Base-by-base conservation (phyloP, 2,113 vertebrate genomes). In the Dicaeum eximium region DNA sequence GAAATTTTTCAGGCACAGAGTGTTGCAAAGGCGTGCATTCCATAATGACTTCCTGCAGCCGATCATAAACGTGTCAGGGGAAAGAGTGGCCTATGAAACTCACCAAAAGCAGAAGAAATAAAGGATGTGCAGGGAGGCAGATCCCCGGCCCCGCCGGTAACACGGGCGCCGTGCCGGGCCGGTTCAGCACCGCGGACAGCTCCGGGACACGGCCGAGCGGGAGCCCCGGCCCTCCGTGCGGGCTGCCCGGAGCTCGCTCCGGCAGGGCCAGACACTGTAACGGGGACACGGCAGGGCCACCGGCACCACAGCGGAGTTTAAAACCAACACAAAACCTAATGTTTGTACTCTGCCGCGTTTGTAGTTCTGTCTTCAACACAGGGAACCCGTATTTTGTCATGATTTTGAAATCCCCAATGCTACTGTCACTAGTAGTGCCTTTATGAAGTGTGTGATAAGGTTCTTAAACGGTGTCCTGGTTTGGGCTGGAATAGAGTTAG, bases 51-150 rank as follows among this genome's bases (percentile, higher is more conserved):
- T 42, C 25, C 67, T 57, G 11, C 33, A 17, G 20, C 5, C 6
- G 2, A 8, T 38, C 25, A 42, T 27, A 45, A 51, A 24, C 1
- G 6, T 23, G n/a, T 14, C 47, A 14, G 53, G 61, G 30, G 3
- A 37, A 70, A 57, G 25, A 15, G 23, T 2, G n/a, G 27, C 3
- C 23, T 4, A 0, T 21, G 80, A 42, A 50, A 42, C 4, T 33
- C 54, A 3, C 22, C 40, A 8, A 11, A 35, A 66, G 28, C 19
- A 51, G 54, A 50, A 38, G 73, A 22, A 25, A 25, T 19, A 3
- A 18, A 11, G 8, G 0, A 0, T 0, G 4, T 30, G 9, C 31
- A 2, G 38, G 3, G 62, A 4, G 40, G 38, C 37, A 2, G 48
- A 1, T n/a, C 8, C 11, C 9, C 60, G 6, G 5, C 4, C 15